phyloP scores from a whole-genome alignment of 2,113 vertebrate species.

The Microtus ochrogaster region DNA sequence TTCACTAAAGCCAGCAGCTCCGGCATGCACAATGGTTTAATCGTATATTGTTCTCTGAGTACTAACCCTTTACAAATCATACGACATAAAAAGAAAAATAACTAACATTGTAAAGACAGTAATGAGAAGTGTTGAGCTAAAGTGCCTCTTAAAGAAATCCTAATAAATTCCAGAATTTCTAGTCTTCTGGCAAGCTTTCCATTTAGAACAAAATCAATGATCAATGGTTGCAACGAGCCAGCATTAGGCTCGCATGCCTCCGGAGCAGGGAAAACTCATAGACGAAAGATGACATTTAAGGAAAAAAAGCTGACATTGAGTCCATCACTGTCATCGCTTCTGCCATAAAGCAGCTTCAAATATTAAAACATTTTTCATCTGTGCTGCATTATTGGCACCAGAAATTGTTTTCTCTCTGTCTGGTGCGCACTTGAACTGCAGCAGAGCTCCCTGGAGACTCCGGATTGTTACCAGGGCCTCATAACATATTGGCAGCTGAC shows the following conservation, averaged over 20 bases:
- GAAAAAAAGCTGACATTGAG: conserved; percentile 99
- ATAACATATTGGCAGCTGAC: conserved; percentile 99
- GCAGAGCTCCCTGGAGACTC: conserved; percentile 95
- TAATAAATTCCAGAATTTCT: conserved; percentile 94
- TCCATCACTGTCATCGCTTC: conserved; percentile 99
- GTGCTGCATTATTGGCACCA: conserved; percentile 99
- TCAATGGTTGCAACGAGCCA: conserved; percentile 95
- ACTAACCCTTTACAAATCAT: conserved; percentile 91
- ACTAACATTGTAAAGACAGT: conserved; percentile 91
- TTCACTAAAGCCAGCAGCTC: conserved; percentile 84
- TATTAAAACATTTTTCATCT: conserved; percentile 99
- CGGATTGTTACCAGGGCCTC: conserved; percentile 97
- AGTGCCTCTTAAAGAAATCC: conserved; percentile 94
- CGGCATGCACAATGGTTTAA: conserved; percentile 86
- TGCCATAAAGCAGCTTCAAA: conserved; percentile 99
- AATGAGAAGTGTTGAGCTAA: conserved; percentile 96
- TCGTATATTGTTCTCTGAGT: conserved; percentile 90
- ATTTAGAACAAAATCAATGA: conserved; percentile 97
- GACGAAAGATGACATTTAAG: conserved; percentile 99
- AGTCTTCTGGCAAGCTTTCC: conserved; percentile 94
- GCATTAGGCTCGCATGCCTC: conserved; percentile 87
- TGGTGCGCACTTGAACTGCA: conserved; percentile 97
- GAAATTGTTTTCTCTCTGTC: conserved; percentile 99
- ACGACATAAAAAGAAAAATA: conserved; percentile 92
- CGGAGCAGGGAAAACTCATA: conserved; percentile 91